phyloP scores from a whole-genome alignment of 2,113 vertebrate species.

The Oreochromis aureus region DNA sequence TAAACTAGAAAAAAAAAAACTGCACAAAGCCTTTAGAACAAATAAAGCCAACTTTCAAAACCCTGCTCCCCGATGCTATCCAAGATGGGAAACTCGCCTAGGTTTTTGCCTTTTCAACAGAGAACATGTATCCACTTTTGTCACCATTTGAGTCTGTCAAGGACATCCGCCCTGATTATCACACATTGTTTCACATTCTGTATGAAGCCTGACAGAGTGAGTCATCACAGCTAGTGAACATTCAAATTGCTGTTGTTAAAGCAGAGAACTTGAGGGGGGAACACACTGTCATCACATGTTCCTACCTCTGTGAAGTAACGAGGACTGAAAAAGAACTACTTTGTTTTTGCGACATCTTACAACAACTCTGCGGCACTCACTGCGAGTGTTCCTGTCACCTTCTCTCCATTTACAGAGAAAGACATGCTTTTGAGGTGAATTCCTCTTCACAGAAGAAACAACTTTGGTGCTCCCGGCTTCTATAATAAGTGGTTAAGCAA shows the following conservation, averaged over 20 bases:
- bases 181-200: neutral
- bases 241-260: neutral
- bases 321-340: neutral
- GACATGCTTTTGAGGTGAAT: slow-evolving; percentile 20
- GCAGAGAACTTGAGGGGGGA: neutral
- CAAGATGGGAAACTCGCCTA: neutral
- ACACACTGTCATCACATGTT: neutral
- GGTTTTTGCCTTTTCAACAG: neutral
- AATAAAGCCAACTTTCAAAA: neutral
- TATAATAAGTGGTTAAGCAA: slow-evolving; percentile 1
- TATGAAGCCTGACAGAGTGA: neutral
- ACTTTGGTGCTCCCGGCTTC: neutral
- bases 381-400: neutral
- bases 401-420: neutral
- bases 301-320: neutral
- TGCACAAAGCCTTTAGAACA: neutral
- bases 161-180: neutral
- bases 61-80: neutral
- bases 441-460: slow-evolving; percentile 16
- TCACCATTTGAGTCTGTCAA: neutral
- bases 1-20: neutral
- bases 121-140: neutral
- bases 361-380: neutral
- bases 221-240: neutral
- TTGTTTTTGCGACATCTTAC: neutral